Evolutionary conservation across 2,113 vertebrate genomes (phyloP).

Genomic region (Chrysochloris asiatica): DNA sequence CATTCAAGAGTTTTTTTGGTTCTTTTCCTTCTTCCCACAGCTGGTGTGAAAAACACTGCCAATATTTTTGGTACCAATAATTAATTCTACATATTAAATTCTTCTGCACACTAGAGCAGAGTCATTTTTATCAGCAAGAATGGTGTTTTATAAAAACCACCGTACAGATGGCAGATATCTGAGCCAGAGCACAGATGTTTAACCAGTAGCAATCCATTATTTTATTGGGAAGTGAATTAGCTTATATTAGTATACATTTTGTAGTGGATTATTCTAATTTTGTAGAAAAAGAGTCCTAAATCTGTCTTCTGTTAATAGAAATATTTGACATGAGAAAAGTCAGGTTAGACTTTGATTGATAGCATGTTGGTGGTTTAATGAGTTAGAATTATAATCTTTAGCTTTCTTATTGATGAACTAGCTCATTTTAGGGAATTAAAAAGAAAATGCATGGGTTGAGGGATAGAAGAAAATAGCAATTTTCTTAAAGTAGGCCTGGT

Average conservation of each 20-base stretch:
- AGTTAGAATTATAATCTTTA: background rate
- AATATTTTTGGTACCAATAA: constrained; percentile 28
- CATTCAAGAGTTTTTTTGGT: background rate
- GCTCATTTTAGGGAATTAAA: constrained; percentile 25
- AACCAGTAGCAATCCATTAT: background rate
- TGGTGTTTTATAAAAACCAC: constrained; percentile 31
- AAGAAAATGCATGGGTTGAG: background rate
- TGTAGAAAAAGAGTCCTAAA: constrained; percentile 2
- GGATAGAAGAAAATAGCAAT: background rate
- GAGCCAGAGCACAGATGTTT: background rate
- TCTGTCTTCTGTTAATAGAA: constrained; percentile 2
- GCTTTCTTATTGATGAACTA: constrained; percentile 16
- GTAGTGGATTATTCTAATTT: background rate
- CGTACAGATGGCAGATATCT: background rate
- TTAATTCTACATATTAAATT: constrained; percentile 28
- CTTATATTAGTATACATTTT: background rate
- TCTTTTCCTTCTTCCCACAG: background rate
- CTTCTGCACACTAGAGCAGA: constrained; percentile 43
- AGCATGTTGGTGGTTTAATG: background rate
- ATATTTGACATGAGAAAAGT: background rate
- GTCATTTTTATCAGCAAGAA: constrained; percentile 3
- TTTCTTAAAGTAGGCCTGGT: background rate
- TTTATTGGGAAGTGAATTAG: background rate
- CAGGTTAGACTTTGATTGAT: background rate
- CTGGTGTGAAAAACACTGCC: constrained; percentile 24